A percentile compares a stretch with the other conserved stretches of the same genome.
These are phyloP conservation scores for Gobius niger DNA, from an alignment of 2,113 vertebrate species.

Conservation along the genomic window DNA sequence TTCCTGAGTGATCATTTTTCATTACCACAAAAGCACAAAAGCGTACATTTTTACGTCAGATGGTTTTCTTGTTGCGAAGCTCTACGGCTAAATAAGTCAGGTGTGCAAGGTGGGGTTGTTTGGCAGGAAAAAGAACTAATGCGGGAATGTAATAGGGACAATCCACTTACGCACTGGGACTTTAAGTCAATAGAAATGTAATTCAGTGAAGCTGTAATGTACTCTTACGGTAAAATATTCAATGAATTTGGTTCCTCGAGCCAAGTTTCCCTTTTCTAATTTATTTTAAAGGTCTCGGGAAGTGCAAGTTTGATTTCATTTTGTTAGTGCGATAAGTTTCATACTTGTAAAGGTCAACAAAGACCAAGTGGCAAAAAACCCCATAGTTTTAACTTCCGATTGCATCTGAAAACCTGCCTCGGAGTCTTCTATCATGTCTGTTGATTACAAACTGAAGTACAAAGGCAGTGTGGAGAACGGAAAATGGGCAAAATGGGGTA, in stretches of 20 bases:
- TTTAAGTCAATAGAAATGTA: too few species aligned
- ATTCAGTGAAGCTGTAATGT: not conserved
- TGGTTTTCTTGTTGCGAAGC: not conserved
- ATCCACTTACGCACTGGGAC: too few species aligned
- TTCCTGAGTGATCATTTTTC: not conserved
- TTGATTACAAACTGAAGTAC: not conserved
- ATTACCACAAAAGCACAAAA: not conserved
- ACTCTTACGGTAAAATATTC: not conserved
- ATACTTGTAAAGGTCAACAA: not conserved
- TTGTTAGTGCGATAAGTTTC: not conserved
- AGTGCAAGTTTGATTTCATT: slow-evolving; percentile 4
- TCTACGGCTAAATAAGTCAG: too few species aligned
- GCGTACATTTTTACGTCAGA: not conserved
- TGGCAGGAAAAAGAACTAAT: too few species aligned
- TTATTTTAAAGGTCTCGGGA: not conserved
- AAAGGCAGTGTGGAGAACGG: not conserved
- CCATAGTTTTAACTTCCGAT: not conserved
- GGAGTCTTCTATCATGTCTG: not conserved
- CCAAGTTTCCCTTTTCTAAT: not conserved
- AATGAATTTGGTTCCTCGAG: not conserved
- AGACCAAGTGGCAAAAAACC: not conserved
- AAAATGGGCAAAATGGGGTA: not conserved
- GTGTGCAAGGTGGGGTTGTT: too few species aligned
- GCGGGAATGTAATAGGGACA: too few species aligned
- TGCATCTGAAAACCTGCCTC: not conserved